phyloP scores from a whole-genome alignment of 2,797 vertebrate genomes.

The Enteromius paludinosus region DNA sequence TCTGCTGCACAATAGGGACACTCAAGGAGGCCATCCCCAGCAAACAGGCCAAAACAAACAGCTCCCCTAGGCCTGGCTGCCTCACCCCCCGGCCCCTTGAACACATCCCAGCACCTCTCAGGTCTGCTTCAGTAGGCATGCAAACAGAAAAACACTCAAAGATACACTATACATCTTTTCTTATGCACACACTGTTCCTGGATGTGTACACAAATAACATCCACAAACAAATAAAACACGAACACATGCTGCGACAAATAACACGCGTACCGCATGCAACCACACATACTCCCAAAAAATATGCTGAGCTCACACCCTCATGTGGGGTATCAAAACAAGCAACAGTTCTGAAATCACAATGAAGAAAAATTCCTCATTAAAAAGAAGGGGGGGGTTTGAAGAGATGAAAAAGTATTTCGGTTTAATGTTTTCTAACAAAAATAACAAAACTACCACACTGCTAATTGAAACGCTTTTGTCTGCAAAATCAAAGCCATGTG shows the following conservation, averaged over 20 bases:
- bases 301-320: slow-evolving; percentile 3
- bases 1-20: slow-evolving; percentile 81
- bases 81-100: slow-evolving; percentile 38
- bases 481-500: slow-evolving; percentile 12
- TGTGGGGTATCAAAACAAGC: neutral
- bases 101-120: slow-evolving; percentile 24
- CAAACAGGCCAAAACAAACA: slow-evolving; percentile 74
- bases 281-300: neutral
- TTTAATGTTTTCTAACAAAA: neutral
- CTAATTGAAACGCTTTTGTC: neutral
- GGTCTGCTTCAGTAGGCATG: slow-evolving; percentile 48
- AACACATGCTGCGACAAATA: slow-evolving; percentile 29
- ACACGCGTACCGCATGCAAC: slow-evolving; percentile 8
- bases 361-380: neutral
- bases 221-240: slow-evolving; percentile 9
- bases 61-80: slow-evolving; percentile 59
- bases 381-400: neutral
- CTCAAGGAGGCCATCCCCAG: slow-evolving; percentile 82
- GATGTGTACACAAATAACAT: slow-evolving; percentile 10
- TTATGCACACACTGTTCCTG: neutral
- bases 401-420: neutral
- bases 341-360: slow-evolving; percentile 5
- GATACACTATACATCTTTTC: slow-evolving; percentile 19
- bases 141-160: slow-evolving; percentile 29
- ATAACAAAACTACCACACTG: slow-evolving; percentile 1